A percentile compares a stretch with the other conserved stretches of the same genome.
Conservation (phyloP, 2,797 vertebrate genomes). For the Urosaurus nigricauda region DNA sequence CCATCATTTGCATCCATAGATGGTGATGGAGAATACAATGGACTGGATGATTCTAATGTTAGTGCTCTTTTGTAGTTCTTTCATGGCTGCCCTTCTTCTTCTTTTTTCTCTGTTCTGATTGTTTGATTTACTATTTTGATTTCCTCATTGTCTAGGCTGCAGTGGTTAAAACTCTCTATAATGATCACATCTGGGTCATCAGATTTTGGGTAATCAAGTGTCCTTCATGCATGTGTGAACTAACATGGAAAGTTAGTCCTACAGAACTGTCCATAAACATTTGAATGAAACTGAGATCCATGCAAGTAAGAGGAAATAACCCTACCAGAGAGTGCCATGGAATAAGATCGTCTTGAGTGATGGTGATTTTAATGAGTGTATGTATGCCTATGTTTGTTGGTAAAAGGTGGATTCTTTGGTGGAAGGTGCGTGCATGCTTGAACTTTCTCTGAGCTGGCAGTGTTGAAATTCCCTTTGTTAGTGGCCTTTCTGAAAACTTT, state of each 20-base stretch:
- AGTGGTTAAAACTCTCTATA: not conserved
- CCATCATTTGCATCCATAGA: no score
- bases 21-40: no score
- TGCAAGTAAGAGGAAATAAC: not conserved
- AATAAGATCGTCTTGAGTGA: not conserved
- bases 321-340: no score
- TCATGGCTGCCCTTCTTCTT: no score
- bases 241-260: not conserved
- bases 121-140: no score
- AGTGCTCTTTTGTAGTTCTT: no score
- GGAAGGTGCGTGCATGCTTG: not conserved
- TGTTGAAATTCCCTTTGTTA: not conserved
- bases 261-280: not conserved
- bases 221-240: not conserved
- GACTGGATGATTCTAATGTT: no score
- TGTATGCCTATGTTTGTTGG: not conserved
- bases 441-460: constrained; percentile 5
- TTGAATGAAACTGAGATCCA: not conserved
- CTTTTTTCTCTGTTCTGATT: no score
- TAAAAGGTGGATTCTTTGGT: not conserved
- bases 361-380: not conserved
- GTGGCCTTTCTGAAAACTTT: constrained; percentile 13
- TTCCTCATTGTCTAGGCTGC: no score
- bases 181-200: not conserved
- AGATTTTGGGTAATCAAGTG: not conserved